Evolutionary conservation across 2,797 vertebrate species (phyloP), one percentile per base, ranked within the genome.

Genomic region (Lateolabrax maculatus): DNA sequence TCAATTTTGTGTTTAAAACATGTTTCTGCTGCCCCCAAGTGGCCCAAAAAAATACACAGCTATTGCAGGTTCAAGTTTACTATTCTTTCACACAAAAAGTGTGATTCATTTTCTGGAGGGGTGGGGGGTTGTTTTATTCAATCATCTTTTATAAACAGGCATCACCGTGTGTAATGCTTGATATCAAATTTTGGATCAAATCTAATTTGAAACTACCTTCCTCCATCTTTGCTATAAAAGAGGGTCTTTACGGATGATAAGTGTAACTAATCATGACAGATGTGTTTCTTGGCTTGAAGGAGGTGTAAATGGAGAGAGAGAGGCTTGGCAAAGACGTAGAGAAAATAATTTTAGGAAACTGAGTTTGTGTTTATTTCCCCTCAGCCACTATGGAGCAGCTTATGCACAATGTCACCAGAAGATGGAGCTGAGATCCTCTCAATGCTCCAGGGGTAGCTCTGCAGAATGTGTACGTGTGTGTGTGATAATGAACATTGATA

Each of bases 341-440:
- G 82, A 88, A 89, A 92, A 88, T 74, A 60, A 89, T 90, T 91
- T 89, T 66, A 84, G 84, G 83, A 88, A 85, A 83, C 66, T 49
- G 83, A 88, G 79, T 82, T 83, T 52, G 71, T 81, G 75, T 81
- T 89, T 79, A 79, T 77, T 83, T 85, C 82, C 84, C 78, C 62
- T 87, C 66, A 78, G 87, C 68, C 60, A 67, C 61, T 43, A 68
- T 58, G 58, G 36, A 60, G 70, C 53, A 55, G 71, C 44, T 90
- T 79, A 58, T 89, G 89, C 83, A 64, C 25, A n/a, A 25, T 23
- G 67, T 57, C 61, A 46, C 91, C 93, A 94, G 89, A 86, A 94
- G 94, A 94, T 93, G 93, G 91, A 60, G 92, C 92, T 88, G 82
- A 90, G 89, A 90, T 71, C 87, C 90, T 92, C 92, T 58, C 64